Percentiles rank a stretch among this genome's conserved stretches.
These are phyloP conservation scores for Choloepus hoffmanni DNA, from an alignment of 2,113 vertebrate species.

Conservation along the genomic window DNA sequence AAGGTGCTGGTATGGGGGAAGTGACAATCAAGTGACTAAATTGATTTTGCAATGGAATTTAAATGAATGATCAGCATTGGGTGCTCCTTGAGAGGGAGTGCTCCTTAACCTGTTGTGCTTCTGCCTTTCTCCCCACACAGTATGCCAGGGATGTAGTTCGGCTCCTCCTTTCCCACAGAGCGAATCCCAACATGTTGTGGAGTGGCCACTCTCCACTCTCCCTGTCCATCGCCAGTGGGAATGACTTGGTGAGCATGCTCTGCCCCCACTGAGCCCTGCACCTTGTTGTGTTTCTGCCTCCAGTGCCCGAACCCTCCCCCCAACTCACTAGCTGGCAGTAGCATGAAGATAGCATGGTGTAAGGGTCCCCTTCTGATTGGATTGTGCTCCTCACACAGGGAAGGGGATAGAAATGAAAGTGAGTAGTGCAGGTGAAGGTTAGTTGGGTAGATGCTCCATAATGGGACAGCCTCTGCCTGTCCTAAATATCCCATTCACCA, in stretches of 20 bases:
- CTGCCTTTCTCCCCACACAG: constrained; percentile 77
- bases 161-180: constrained; percentile 89
- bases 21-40: rapidly evolving
- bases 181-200: constrained; percentile 90
- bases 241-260: constrained; percentile 87
- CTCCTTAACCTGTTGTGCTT: neutral
- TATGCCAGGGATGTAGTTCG: constrained; percentile 86
- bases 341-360: neutral
- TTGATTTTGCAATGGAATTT: rapidly evolving
- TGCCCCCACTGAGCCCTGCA: rapidly evolving
- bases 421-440: neutral
- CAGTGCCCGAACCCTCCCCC: neutral
- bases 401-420: neutral
- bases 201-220: constrained; percentile 94
- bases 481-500: no score
- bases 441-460: neutral
- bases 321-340: rapidly evolving
- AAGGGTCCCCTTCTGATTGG: rapidly evolving
- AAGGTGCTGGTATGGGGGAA: neutral
- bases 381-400: neutral
- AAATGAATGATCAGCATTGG: rapidly evolving
- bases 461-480: neutral
- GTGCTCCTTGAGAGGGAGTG: rapidly evolving
- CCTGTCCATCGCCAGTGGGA: constrained; percentile 91
- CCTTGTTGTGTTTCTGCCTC: neutral